phyloP scores from a whole-genome alignment of 2,113 vertebrate genomes.

The Saguinus imperator region DNA sequence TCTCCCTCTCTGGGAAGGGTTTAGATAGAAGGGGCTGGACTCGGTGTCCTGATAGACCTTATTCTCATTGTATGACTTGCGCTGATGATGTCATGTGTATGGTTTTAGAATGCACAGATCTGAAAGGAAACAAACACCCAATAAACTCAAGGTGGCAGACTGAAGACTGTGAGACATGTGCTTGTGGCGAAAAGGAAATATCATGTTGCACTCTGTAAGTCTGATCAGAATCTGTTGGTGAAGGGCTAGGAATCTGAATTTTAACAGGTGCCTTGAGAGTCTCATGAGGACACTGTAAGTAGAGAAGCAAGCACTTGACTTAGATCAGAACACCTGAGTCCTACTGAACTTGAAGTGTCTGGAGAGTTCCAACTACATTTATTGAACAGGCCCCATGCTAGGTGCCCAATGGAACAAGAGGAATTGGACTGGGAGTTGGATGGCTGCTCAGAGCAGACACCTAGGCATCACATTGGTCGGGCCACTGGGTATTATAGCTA shows the following conservation, averaged over 20 bases:
- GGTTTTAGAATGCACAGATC: not conserved
- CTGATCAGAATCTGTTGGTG: not conserved
- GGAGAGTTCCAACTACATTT: not conserved
- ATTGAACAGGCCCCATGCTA: not conserved
- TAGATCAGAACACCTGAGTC: not conserved
- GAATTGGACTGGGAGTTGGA: not conserved
- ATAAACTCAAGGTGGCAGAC: not conserved
- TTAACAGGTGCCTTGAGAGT: not conserved
- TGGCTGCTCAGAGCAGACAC: not conserved
- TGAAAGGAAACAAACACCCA: not conserved
- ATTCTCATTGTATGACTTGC: too few relatives aligned
- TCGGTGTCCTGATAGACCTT: not conserved
- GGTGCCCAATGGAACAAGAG: not conserved
- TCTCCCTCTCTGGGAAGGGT: too few relatives aligned
- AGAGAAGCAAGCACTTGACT: not conserved
- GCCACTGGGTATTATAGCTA: not conserved
- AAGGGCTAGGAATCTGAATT: not conserved
- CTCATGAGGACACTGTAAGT: not conserved
- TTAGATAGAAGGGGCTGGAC: not conserved
- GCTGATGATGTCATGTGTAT: not conserved
- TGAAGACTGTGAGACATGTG: not conserved
- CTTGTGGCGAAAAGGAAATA: fast-evolving
- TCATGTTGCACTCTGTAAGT: slow-evolving; percentile 63
- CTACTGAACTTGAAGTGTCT: not conserved
- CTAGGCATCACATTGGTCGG: not conserved